Evolutionary conservation across 2,797 vertebrate genomes (phyloP), one percentile per base, ranked within the genome.

Genomic region (Atherinosoma microstoma): DNA sequence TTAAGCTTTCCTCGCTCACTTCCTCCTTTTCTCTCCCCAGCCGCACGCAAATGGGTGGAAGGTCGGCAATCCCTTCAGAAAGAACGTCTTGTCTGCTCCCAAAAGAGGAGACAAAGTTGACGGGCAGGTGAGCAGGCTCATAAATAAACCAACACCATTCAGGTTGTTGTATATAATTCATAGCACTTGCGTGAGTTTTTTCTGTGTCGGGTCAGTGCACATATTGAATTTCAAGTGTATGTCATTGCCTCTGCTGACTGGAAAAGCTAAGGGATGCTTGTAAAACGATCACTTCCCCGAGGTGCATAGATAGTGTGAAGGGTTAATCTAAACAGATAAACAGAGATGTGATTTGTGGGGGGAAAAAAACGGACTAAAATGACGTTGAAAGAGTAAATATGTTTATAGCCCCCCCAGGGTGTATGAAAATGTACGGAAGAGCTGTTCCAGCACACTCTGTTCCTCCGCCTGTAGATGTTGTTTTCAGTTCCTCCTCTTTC

Each of bases 41-140:
- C 24, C 82, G 0, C 80, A 76, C 72, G 79, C 75, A 35, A 92
- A 90, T 1, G 91, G 85, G 15, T 92, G 92, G 90, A 92, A 85
- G 73, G 88, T 91, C 16, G 58, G 83, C 1, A 51, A 85, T 35
- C 87, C 91, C 6, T 93, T 92, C 80, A 88, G 68, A 78, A 93
- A 90, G 85, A 91, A 56, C 16, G 3, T 30, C 30, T 58, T 84
- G 0, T 36, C 83, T 7, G 24, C 73, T 27, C 54, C 76, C 11
- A 87, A 87, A 54, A 83, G 30, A 60, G 78, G 24, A 40, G 32
- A 73, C 30, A 87, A 87, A 65, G 47, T 40, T 15, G 85, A 82
- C 0, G 51, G 22, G 49, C 92, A 92, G 89, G 93, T 93, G 75
- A 91, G 88, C 54, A 15, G 36, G 4, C 24, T 12, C 29, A 42